Evolutionary conservation across 2,113 vertebrate genomes (phyloP).

Genomic region (Oreochromis tanganicae): DNA sequence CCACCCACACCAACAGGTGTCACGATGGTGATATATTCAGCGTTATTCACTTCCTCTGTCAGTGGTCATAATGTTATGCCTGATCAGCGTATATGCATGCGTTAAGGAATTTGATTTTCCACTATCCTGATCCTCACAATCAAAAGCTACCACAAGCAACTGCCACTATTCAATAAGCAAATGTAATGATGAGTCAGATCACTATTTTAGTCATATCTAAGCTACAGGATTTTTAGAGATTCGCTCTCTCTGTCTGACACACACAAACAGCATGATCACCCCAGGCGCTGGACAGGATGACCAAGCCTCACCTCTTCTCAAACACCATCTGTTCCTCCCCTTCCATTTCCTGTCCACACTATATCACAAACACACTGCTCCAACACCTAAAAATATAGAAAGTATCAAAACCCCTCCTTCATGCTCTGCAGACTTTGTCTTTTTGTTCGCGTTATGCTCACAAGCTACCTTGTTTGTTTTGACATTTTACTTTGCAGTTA

Average conservation of each 20-base stretch:
- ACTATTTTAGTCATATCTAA: background rate
- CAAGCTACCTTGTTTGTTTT: background rate
- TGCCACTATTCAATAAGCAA: background rate
- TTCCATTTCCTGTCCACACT: background rate
- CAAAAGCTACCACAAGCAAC: background rate
- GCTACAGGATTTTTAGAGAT: background rate
- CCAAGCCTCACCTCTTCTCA: constrained; percentile 10
- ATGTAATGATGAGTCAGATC: background rate
- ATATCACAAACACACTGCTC: background rate
- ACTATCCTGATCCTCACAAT: background rate
- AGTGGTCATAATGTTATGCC: background rate
- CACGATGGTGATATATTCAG: background rate
- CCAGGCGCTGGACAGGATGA: constrained; percentile 28
- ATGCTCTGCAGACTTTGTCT: background rate
- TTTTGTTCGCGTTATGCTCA: background rate
- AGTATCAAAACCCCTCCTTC: background rate
- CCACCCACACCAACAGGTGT: background rate
- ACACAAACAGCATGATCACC: constrained; percentile 8
- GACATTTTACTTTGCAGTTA: background rate
- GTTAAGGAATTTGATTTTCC: background rate
- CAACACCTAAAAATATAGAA: background rate
- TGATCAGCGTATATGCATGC: background rate
- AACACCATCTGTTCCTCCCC: constrained; percentile 39
- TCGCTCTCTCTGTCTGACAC: background rate
- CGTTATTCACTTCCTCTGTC: background rate